Conservation (phyloP, 35 echinoderm and acorn worm genomes). For the Ophioderma brevispina region DNA sequence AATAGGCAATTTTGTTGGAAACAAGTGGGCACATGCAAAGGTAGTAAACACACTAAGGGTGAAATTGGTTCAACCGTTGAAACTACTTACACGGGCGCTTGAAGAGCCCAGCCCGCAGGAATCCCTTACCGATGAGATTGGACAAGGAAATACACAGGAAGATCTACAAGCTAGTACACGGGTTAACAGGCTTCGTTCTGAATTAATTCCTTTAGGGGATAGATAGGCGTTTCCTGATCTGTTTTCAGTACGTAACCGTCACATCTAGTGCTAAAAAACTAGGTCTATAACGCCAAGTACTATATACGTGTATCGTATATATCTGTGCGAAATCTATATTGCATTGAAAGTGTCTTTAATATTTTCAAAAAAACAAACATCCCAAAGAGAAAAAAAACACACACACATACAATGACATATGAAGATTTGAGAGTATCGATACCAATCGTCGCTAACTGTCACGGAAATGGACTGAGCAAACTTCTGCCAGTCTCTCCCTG, state of each 20-base stretch:
- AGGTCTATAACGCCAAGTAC: too few species aligned
- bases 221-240: slow-evolving; percentile 12
- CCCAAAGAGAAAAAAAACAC: too few species aligned
- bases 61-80: slow-evolving; percentile 5
- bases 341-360: too few species aligned
- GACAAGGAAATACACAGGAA: slow-evolving; percentile 13
- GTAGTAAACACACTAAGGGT: not conserved
- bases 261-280: not conserved
- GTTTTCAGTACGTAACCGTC: not conserved
- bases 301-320: too few species aligned
- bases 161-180: not conserved
- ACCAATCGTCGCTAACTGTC: not conserved
- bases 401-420: too few species aligned
- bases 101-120: not conserved
- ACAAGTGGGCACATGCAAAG: not conserved
- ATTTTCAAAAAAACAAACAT: too few species aligned
- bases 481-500: not conserved
- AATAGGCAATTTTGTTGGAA: not conserved
- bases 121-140: not conserved
- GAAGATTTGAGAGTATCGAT: too few species aligned
- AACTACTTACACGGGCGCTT: not conserved
- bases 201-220: not conserved
- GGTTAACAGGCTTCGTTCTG: not conserved
- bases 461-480: not conserved
- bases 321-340: too few species aligned